Evolutionary conservation across 2,888 invertebrate genomes (phyloP).

Genomic region (Ophioninae sp.): DNA sequence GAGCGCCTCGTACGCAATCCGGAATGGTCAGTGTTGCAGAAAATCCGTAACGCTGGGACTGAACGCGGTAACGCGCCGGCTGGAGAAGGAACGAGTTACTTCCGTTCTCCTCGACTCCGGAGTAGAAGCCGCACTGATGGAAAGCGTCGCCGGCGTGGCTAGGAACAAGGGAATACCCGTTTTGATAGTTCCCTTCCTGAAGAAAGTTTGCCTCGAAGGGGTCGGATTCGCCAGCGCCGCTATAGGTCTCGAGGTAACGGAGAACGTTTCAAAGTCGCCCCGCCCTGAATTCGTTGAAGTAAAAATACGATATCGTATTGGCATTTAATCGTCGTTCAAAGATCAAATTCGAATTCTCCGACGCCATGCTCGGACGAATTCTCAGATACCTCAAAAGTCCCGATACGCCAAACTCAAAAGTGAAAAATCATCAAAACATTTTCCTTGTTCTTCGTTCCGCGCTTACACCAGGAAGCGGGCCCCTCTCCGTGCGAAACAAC

Average conservation of each 20-base stretch:
- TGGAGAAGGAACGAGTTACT: constrained; percentile 73
- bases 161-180: constrained; percentile 73
- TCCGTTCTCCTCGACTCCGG: constrained; percentile 75
- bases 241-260: constrained; percentile 40
- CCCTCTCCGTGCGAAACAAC: constrained; percentile 66
- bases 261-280: not conserved
- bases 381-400: no score
- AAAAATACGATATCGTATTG: not conserved
- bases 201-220: constrained; percentile 68
- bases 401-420: no score
- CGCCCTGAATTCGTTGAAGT: not conserved
- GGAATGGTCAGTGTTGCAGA: constrained; percentile 61
- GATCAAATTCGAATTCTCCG: not conserved
- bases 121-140: constrained; percentile 73
- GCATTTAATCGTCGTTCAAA: not conserved
- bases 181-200: constrained; percentile 73
- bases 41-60: constrained; percentile 72
- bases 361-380: no score
- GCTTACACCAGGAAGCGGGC: constrained; percentile 1
- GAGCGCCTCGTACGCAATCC: not conserved
- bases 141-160: constrained; percentile 76
- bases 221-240: constrained; percentile 73
- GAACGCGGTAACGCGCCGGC: constrained; percentile 74
- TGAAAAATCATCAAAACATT: not conserved
- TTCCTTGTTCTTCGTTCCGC: not conserved